These are phyloP conservation scores for Mythimna loreyi DNA, from an alignment of 2,888 invertebrate genomes.

Conservation along the genomic window DNA sequence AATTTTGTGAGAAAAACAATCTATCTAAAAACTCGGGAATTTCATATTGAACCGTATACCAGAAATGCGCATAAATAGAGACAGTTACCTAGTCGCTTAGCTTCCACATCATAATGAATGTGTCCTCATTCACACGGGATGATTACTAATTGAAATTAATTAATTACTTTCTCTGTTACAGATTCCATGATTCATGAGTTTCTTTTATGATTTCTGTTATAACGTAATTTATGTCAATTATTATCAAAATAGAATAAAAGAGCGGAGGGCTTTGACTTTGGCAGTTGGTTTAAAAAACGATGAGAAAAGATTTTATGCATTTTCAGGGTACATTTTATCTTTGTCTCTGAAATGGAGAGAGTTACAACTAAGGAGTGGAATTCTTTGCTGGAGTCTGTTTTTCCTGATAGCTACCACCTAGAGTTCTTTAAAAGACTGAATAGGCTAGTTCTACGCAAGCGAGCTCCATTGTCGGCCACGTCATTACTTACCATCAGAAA, in stretches of 20 bases:
- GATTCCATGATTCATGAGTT: slow-evolving; percentile 22
- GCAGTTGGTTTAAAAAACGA: background rate
- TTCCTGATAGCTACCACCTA: no score
- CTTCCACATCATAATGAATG: slow-evolving; percentile 27
- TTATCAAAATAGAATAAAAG: background rate
- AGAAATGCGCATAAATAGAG: slow-evolving; percentile 15
- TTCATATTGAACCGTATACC: background rate
- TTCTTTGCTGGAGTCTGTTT: no score
- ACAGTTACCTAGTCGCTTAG: slow-evolving; percentile 8
- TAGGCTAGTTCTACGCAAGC: no score
- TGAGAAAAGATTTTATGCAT: background rate
- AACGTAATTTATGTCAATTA: background rate
- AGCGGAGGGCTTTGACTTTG: no score
- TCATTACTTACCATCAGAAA: no score
- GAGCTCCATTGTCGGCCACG: no score
- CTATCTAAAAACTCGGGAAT: background rate
- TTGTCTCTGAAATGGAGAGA: no score
- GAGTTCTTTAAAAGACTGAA: no score
- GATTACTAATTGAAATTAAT: slow-evolving; percentile 35
- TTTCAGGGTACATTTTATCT: background rate
- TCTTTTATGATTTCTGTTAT: slow-evolving; percentile 8
- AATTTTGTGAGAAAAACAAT: background rate
- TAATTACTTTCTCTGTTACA: slow-evolving; percentile 52
- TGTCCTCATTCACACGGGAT: slow-evolving; percentile 46
- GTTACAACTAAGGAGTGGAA: no score